Evolutionary conservation across 2,888 invertebrate genomes (phyloP), one percentile per base, ranked within the genome.

Genomic region (Villa cingulata): DNA sequence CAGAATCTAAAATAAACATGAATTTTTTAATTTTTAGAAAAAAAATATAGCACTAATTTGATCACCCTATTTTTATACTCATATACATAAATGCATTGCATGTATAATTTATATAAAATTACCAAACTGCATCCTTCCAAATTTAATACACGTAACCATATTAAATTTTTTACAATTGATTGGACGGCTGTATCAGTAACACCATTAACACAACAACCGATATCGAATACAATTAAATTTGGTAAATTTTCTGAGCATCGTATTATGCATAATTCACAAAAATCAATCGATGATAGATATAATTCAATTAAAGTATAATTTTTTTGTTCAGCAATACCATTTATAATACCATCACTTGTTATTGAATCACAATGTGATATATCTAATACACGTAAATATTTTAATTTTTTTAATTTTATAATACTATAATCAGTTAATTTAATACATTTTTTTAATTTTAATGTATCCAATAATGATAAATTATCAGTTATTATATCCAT

Each of bases 141-240:
- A 32, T 32, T 32, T 32, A 32, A 32, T 32, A 32, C 29, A 37
- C 75, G 71, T 38, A 86, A 66, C 54, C 71, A 64, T 16, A 73
- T 61, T 56, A 83, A 73, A 56, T 80, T 74, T 55, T 77, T 74
- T 51, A 83, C 79, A 54, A 86, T 74, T 38, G 75, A 75, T 68
- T 83, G 79, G 45, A 83, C 70, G 17, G 77, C 77, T 49, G 72
- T 71, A 59, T 85, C 82, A 4, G 82, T 82, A 1, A 84, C 77
- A n/a, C 77, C 78, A 66, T 76, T 78, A 54, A 80, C 77, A 60
- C 84, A 84, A 55, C 76, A 78, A 49, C 78, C 78, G 41, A 85
- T 61, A 60, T 84, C 79, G 19, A 86, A 67, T 19, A 71, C 64
- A 1, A 68, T 71, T 39, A 85, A 65, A 49, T 75, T 74, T 1